phyloP scores from a whole-genome alignment of 2,797 vertebrate species.

The Poeciliopsis turneri region DNA sequence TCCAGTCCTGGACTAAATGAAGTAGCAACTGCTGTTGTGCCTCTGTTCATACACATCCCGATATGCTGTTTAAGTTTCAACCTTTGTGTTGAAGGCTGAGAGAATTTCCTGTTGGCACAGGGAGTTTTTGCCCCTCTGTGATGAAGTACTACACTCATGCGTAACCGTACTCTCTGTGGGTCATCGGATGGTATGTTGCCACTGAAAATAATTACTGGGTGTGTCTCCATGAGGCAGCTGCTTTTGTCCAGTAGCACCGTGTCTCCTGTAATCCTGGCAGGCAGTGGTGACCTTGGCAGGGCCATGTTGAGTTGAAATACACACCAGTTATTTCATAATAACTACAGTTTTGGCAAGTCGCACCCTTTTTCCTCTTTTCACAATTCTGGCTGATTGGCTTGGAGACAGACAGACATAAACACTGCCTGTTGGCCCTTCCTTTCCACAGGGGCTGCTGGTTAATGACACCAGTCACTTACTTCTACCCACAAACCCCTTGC shows the following conservation, averaged over 20 bases:
- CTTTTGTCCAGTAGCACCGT: constrained; percentile 76
- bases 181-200: constrained; percentile 74
- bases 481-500: constrained; percentile 33
- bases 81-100: constrained; percentile 13
- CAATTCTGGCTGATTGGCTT: constrained; percentile 62
- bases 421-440: constrained; percentile 57
- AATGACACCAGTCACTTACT: constrained; percentile 58
- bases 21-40: constrained; percentile 1
- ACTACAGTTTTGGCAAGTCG: constrained; percentile 77
- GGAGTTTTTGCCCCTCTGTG: constrained; percentile 32
- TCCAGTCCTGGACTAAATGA: constrained; percentile 40
- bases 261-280: constrained; percentile 72
- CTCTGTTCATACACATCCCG: constrained; percentile 22
- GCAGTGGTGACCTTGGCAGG: constrained; percentile 81
- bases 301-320: constrained; percentile 78
- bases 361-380: constrained; percentile 69
- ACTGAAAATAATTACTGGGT: constrained; percentile 82
- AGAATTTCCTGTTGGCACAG: constrained; percentile 16
- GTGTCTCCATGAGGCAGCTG: constrained; percentile 82
- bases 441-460: constrained; percentile 67
- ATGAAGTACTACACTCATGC: constrained; percentile 50
- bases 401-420: constrained; percentile 63
- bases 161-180: constrained; percentile 61
- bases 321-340: constrained; percentile 83
- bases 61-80: constrained; percentile 7